These are phyloP conservation scores for Seriola quinqueradiata DNA, from an alignment of 2,113 vertebrate species.

Conservation along the genomic window DNA sequence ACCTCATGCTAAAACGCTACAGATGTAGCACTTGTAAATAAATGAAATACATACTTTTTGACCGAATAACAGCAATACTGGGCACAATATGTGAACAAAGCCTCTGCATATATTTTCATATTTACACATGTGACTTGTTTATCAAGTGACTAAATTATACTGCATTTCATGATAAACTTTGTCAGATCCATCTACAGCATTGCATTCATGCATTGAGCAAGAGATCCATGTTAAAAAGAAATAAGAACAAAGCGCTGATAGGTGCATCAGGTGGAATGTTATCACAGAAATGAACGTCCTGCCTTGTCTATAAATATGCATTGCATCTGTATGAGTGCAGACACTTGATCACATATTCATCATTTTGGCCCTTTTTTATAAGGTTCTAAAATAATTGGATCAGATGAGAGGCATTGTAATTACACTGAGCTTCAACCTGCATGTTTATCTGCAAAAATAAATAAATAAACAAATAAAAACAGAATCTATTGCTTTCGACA, in stretches of 20 bases:
- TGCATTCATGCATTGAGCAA: constrained; percentile 24
- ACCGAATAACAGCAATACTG: not conserved
- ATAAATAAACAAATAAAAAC: too few relatives aligned
- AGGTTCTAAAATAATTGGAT: constrained; percentile 42
- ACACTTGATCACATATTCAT: constrained; percentile 56
- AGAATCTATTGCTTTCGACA: not conserved
- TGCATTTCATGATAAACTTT: not conserved
- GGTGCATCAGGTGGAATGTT: constrained; percentile 42
- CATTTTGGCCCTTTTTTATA: constrained; percentile 38
- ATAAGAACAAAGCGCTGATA: constrained; percentile 45
- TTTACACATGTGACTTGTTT: not conserved
- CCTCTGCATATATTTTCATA: not conserved
- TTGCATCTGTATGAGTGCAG: constrained; percentile 11
- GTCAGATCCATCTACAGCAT: constrained; percentile 26
- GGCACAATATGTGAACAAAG: not conserved
- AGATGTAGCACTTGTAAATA: not conserved
- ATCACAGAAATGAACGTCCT: constrained; percentile 39
- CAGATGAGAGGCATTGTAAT: constrained; percentile 50
- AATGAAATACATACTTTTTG: not conserved
- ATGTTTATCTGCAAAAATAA: constrained; percentile 28
- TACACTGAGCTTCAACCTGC: constrained; percentile 14
- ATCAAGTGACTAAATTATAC: not conserved
- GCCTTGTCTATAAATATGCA: constrained; percentile 53
- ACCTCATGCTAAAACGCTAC: not conserved
- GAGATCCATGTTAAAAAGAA: constrained; percentile 20